phyloP scores from a whole-genome alignment of 92 coral and sea anemone species.

The Zoanthus gigantus region DNA sequence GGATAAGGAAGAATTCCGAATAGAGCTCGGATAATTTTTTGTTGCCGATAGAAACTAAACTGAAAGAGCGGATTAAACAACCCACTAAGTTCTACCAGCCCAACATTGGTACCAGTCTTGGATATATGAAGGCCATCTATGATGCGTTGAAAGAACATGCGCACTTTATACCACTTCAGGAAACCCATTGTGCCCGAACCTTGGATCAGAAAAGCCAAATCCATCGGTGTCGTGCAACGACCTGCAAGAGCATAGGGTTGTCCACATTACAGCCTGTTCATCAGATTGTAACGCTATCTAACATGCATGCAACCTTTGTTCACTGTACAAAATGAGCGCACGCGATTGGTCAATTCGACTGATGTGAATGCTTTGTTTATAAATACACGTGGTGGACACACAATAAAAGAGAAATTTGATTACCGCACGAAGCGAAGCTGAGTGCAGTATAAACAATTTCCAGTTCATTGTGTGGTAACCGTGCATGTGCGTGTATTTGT shows the following conservation, averaged over 20 bases:
- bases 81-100: slow-evolving; percentile 26
- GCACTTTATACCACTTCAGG: slow-evolving; percentile 47
- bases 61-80: slow-evolving; percentile 27
- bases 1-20: slow-evolving; percentile 46
- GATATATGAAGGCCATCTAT: slow-evolving; percentile 39
- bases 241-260: slow-evolving; percentile 54
- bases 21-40: slow-evolving; percentile 25
- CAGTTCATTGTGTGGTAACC: too few relatives aligned
- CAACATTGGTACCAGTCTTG: slow-evolving; percentile 30
- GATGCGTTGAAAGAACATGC: slow-evolving; percentile 49
- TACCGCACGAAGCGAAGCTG: too few relatives aligned
- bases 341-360: too few relatives aligned
- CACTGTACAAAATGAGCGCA: too few relatives aligned
- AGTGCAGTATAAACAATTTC: too few relatives aligned
- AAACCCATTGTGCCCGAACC: slow-evolving; percentile 48
- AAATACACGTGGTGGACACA: too few relatives aligned
- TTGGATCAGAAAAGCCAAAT: slow-evolving; percentile 48
- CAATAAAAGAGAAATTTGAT: too few relatives aligned
- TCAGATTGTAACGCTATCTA: background rate
- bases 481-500: too few relatives aligned
- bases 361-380: too few relatives aligned
- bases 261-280: slow-evolving; percentile 39
- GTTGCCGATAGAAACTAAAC: slow-evolving; percentile 8
- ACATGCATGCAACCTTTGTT: too few relatives aligned
- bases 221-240: slow-evolving; percentile 44